phyloP scores from a whole-genome alignment of 2,888 invertebrate species.

The Zhengitettix transpicula region DNA sequence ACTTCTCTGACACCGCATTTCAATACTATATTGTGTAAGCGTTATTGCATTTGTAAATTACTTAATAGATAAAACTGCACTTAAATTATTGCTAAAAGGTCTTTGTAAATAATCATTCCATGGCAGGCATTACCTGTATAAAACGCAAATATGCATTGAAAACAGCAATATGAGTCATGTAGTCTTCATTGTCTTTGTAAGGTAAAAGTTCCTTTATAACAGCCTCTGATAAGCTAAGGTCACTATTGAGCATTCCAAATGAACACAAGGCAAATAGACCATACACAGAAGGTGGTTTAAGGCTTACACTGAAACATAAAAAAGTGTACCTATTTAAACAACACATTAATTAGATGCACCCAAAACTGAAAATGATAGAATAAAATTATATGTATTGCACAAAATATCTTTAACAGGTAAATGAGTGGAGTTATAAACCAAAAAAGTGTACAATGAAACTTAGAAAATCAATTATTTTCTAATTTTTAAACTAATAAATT shows the following conservation, averaged over 20 bases:
- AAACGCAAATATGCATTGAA: constrained; percentile 45
- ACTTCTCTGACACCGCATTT: background rate
- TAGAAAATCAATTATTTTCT: no score
- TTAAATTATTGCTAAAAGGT: no score
- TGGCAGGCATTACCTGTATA: constrained; percentile 26
- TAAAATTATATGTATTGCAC: no score
- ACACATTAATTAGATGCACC: background rate
- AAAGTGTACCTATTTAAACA: background rate
- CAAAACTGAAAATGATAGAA: constrained; percentile 23
- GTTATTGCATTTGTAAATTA: no score
- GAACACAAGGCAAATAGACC: constrained; percentile 66
- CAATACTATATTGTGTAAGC: no score
- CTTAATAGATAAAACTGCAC: no score
- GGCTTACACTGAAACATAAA: constrained; percentile 23
- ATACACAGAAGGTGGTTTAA: constrained; percentile 45
- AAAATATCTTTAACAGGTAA: no score
- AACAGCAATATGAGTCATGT: constrained; percentile 45
- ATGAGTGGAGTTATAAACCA: no score
- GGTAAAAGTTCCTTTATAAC: constrained; percentile 53
- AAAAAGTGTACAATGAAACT: no score
- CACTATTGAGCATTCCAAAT: constrained; percentile 57
- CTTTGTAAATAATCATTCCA: no score
- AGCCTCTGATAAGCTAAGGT: constrained; percentile 50
- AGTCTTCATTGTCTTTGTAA: constrained; percentile 38
- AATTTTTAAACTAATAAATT: no score